Base-by-base conservation (phyloP, 64 coral and sea anemone genomes). In the Acropora yongei region DNA sequence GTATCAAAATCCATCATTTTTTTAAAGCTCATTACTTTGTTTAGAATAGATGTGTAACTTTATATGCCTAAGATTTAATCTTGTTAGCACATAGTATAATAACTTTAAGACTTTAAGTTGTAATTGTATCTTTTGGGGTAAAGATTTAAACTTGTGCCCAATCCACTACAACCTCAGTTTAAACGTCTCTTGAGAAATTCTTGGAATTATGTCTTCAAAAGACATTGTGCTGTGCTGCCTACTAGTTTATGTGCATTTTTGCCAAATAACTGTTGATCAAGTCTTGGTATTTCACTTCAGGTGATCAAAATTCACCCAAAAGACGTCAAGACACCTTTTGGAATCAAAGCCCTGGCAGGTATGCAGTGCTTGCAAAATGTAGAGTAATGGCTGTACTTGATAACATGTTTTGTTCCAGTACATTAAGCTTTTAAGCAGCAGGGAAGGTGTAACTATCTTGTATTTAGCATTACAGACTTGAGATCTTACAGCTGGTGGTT, bases 251-350 rank as follows among this genome's bases (percentile, higher is more conserved):
- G 30, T 30, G 30, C 51, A 55, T 10, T 55, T 55, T 55, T 55
- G 51, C 30, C 30, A 30, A 30, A 30, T 30, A 30, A 47, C 1
- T 47, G 39, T 0, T 78, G 18, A 71, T 71, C 4, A 5, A 14
- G 4, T 71, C 17, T 71, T 71, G 20, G 17, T 60, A 20, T 85
- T 85, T 85, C 4, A 85, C 30, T 85, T 71, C 42, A 85, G 82
- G 82, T 12, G 44, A 45, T 45, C 44, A 58, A 71, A 85, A n/a
- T 49, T n/a, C 61, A 0, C 18, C 44, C 5, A 71, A 85, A 85
- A 65, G 60, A 7, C 65, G 65, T 10, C 82, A 85, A 72, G 82
- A 69, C 17, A 30, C 61, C 8, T 85, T 85, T 85, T 85, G 63
- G 82, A 18, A 85, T 16, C 82, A 85, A 44, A 61, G 11, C 2